Conservation (phyloP, 2,797 vertebrate species). For the Sebastes ruberrimus region DNA sequence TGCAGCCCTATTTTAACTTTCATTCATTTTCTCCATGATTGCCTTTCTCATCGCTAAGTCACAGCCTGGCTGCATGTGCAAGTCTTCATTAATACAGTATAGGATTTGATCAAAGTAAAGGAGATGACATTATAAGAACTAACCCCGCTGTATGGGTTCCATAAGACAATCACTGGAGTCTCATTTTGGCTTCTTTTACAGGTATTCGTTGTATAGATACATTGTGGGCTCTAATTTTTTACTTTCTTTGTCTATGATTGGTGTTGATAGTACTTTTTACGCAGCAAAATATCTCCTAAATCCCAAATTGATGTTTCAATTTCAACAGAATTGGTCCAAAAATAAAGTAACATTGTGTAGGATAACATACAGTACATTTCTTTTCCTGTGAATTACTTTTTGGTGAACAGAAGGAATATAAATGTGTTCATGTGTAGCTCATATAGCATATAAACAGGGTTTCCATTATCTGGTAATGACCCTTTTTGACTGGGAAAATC, state of each 20-base stretch:
- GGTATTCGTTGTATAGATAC: not conserved
- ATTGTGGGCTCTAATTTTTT: not conserved
- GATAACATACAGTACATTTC: not conserved
- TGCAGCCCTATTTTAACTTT: slow-evolving; percentile 29
- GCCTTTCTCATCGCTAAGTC: slow-evolving; percentile 38
- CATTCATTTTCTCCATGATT: slow-evolving; percentile 65
- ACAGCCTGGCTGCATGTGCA: slow-evolving; percentile 9
- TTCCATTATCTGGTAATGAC: not conserved
- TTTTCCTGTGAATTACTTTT: not conserved
- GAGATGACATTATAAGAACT: not conserved
- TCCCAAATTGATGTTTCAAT: not conserved
- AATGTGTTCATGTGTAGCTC: not conserved
- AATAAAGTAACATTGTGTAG: not conserved
- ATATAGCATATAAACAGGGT: not conserved
- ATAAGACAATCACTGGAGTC: not conserved
- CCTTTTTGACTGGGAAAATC: not conserved
- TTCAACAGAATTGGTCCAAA: not conserved
- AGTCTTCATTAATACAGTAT: slow-evolving; percentile 48
- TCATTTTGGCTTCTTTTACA: not conserved
- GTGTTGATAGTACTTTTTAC: too few relatives aligned
- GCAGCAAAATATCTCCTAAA: not conserved
- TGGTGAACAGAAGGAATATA: not conserved
- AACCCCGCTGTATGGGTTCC: not conserved
- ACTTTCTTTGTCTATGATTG: not conserved
- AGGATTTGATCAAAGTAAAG: slow-evolving; percentile 11